A percentile compares a stretch with the other conserved stretches of the same genome.
phyloP scores from a whole-genome alignment of 1,140 invertebrate species.

The Dinoponera quadriceps region DNA sequence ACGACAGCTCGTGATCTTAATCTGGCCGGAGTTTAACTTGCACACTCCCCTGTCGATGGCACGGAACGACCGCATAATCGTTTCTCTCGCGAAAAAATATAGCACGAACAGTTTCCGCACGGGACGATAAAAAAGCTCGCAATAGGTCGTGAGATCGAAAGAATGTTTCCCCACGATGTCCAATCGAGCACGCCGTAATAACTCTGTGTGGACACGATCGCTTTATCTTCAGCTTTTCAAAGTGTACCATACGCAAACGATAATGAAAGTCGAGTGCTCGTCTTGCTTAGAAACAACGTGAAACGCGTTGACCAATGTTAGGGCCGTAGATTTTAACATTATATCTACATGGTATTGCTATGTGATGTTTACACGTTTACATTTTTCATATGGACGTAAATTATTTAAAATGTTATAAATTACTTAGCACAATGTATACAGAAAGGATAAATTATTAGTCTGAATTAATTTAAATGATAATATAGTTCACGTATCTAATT shows the following conservation, averaged over 20 bases:
- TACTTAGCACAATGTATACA: too few species aligned
- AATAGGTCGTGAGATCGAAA: conserved; percentile 5
- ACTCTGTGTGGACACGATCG: background rate
- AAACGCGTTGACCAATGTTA: too few species aligned
- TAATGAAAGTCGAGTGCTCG: too few species aligned
- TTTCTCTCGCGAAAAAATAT: conserved; percentile 28
- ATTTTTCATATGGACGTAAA: too few species aligned
- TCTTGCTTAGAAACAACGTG: too few species aligned
- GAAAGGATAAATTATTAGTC: too few species aligned
- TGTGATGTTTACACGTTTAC: too few species aligned
- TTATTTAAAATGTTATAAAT: too few species aligned
- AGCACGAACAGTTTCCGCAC: conserved; percentile 27
- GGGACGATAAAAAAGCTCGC: conserved; percentile 7
- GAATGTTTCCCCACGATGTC: background rate
- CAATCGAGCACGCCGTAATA: conserved; percentile 53
- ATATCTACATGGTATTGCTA: too few species aligned
- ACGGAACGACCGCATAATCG: conserved; percentile 21
- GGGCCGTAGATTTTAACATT: too few species aligned
- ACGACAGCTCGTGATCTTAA: conserved; percentile 28
- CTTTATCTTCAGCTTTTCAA: conserved; percentile 28
- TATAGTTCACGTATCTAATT: too few species aligned
- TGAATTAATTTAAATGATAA: too few species aligned
- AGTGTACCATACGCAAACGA: background rate
- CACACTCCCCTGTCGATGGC: conserved; percentile 16
- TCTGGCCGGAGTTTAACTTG: conserved; percentile 30